Base-by-base conservation (phyloP, 2,888 invertebrate species). In the Leucophenga maculata region DNA sequence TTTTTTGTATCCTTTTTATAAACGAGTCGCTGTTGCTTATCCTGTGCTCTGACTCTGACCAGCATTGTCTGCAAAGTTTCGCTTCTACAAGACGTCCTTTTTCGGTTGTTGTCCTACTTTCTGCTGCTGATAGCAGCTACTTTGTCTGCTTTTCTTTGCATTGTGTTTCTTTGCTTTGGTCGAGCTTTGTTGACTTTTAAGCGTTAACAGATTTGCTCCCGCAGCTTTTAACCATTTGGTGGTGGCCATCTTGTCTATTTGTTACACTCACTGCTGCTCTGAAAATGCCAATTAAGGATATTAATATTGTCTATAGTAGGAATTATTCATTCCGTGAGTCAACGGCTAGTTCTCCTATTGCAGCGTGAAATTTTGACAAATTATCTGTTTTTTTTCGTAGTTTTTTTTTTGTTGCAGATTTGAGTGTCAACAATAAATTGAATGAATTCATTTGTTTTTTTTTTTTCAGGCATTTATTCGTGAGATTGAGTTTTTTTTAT, bases 281-380 rank as follows among this genome's bases (percentile, higher is more conserved):
- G 50, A 1, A 79, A 82, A 76, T 83, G 77, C 78, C 83, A 81
- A 80, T 79, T 80, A 80, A 74, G 75, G 76, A 79, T 83, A 83
- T 80, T 80, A 80, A 83, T 79, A 81, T 83, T 74, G 71, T 74
- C 75, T 74, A 81, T 73, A 75, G n/a, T n/a, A n/a, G n/a, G n/a
- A n/a, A 74, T 50, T 50, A 48, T 54, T 65, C 64, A n/a, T n/a
- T n/a, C n/a, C n/a, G n/a, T n/a, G n/a, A n/a, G n/a, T n/a, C n/a
- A n/a, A n/a, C n/a, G n/a, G n/a, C n/a, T n/a, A n/a, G n/a, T n/a
- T n/a, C n/a, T n/a, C n/a, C n/a, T n/a, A n/a, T n/a, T n/a, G n/a
- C n/a, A n/a, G n/a, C n/a, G n/a, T n/a, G n/a, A n/a, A n/a, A n/a
- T n/a, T n/a, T n/a, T n/a, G n/a, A n/a, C n/a, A n/a, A n/a, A n/a